Conservation (phyloP, 2,888 invertebrate species). For the Neria commutata region DNA sequence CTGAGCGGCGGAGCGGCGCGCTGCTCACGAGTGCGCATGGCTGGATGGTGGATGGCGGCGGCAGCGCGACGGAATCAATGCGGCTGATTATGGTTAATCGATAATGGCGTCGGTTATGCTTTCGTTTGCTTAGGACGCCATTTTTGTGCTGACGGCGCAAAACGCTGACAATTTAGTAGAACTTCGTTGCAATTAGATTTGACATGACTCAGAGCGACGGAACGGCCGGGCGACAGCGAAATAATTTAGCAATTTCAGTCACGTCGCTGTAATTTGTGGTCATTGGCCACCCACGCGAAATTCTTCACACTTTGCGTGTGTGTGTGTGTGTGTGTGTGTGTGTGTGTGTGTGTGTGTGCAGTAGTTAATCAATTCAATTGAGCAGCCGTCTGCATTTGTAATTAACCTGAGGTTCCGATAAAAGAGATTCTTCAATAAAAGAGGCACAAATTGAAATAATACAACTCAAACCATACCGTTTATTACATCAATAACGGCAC, state of each 20-base stretch:
- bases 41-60: slow-evolving; percentile 23
- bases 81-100: slow-evolving; percentile 24
- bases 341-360: too few species aligned
- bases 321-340: too few species aligned
- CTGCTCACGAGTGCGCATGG: slow-evolving; percentile 33
- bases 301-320: too few species aligned
- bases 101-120: slow-evolving; percentile 31
- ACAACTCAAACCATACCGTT: too few species aligned
- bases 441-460: too few species aligned
- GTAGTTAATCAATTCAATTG: too few species aligned
- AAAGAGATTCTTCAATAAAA: too few species aligned
- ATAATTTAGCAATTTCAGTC: slow-evolving; percentile 52
- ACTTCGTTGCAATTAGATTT: slow-evolving; percentile 50
- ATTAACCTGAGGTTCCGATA: too few species aligned
- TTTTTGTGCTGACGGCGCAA: slow-evolving; percentile 4
- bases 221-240: background rate
- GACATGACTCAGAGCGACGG: slow-evolving; percentile 20
- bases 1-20: too few species aligned
- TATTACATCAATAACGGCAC: too few species aligned
- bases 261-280: slow-evolving; percentile 51
- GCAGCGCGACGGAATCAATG: slow-evolving; percentile 20
- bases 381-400: too few species aligned
- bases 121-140: slow-evolving; percentile 41
- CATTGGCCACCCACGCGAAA: slow-evolving; percentile 52
- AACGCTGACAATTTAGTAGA: slow-evolving; percentile 44